Base-by-base conservation (phyloP, 2,797 vertebrate species). In the Peromyscus aztecus region DNA sequence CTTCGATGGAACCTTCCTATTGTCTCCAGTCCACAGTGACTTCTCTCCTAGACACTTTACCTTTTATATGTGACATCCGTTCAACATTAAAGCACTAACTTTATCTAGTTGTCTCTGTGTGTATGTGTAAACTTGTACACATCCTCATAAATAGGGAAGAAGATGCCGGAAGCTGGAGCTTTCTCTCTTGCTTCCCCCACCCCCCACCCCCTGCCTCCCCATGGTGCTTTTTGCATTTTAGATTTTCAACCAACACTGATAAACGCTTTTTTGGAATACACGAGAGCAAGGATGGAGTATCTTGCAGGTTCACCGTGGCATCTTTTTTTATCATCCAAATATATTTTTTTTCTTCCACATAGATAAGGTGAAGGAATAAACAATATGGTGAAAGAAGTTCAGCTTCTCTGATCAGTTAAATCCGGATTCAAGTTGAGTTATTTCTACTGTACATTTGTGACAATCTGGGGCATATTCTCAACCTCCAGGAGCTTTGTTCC, bases 331-430 rank as follows among this genome's bases (percentile, higher is more conserved):
- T 69, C 16, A 4, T 67, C 21, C 16, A 73, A 96, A 31, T 40
- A 77, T 13, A 65, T 46, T 31, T 88, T 31, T 88, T 84, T 81
- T 67, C 49, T 81, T 82, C 37, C 40, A 65, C 1, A 49, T 43
- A 85, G 73, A 37, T 59, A 94, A 24, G 46, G 24, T 61, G 34
- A 93, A 78, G 59, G 24, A 87, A 55, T 49, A 95, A 88, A 85
- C 71, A 31, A 93, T 10, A 34, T 0, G 6, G 3, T 46, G 37
- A 89, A 86, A 14, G 2, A 63, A 90, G 4, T 23, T 55, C 3
- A 65, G 19, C 12, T 1, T 84, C 57, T 84, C 13, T 27, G 84
- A 65, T 85, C 29, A 73, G 16, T 52, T 3, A 75, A 34, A 88
- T n/a, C 43, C 29, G 31, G 5, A 6, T 71, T 85, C 4, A 88